Conservation (phyloP, 2,888 invertebrate species). For the Lacanobia oleracea region DNA sequence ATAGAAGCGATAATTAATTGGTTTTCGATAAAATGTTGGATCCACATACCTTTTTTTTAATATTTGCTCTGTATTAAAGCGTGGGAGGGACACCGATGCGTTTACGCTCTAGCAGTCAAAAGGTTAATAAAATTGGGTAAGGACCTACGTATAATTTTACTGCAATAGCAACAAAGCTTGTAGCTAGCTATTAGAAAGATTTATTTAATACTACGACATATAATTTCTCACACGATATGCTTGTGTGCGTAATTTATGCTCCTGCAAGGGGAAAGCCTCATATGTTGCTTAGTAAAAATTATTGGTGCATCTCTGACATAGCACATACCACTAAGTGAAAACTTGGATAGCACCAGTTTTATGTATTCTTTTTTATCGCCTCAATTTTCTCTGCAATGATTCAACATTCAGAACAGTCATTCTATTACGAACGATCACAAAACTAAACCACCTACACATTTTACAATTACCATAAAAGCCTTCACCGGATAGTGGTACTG, state of each 20-base stretch:
- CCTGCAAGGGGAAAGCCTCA: constrained; percentile 72
- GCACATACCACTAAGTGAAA: constrained; percentile 71
- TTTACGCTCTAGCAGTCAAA: no score
- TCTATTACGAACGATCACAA: constrained; percentile 55
- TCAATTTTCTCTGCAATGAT: constrained; percentile 34
- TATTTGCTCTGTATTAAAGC: no score
- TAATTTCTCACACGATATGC: constrained; percentile 75
- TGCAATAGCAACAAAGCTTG: background rate
- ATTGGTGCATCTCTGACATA: constrained; percentile 80
- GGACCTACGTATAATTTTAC: background rate
- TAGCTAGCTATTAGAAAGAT: constrained; percentile 41
- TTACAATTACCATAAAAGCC: constrained; percentile 67
- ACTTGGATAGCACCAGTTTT: constrained; percentile 48
- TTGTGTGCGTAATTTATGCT: constrained; percentile 73
- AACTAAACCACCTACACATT: constrained; percentile 74
- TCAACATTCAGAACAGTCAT: constrained; percentile 58
- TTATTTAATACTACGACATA: constrained; percentile 55
- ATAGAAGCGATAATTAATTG: no score
- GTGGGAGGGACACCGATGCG: no score
- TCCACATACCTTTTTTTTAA: no score
- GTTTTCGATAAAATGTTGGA: no score
- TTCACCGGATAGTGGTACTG: constrained; percentile 44
- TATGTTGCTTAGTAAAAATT: constrained; percentile 73
- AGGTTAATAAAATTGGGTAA: background rate
- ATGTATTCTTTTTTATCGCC: constrained; percentile 14